Percentiles rank a stretch among this genome's conserved stretches.
Evolutionary conservation across 2,113 vertebrate species (phyloP).

Genomic region (Dipodomys spectabilis): DNA sequence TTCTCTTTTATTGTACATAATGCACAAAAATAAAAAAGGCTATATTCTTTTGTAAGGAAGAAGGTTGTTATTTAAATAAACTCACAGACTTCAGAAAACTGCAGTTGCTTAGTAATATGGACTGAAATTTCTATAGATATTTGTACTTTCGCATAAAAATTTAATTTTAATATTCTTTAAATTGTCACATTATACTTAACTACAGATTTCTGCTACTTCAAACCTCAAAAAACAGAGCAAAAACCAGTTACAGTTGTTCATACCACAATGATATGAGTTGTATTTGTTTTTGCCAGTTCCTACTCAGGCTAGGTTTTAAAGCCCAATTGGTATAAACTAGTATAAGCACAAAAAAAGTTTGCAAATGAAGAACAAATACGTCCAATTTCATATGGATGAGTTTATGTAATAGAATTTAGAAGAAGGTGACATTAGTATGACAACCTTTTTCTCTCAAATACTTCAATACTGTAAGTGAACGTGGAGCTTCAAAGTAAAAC

Average conservation of each 20-base stretch:
- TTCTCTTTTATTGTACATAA: constrained; percentile 80
- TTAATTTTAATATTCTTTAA: constrained; percentile 74
- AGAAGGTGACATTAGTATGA: constrained; percentile 43
- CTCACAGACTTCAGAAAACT: constrained; percentile 69
- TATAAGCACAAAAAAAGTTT: constrained; percentile 34
- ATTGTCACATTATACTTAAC: neutral
- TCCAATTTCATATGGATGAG: neutral
- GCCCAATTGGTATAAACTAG: constrained; percentile 61
- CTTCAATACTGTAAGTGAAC: constrained; percentile 77
- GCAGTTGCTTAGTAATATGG: constrained; percentile 61
- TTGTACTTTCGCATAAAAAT: constrained; percentile 23
- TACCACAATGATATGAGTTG: constrained; percentile 4
- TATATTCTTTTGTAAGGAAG: constrained; percentile 75
- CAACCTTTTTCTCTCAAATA: constrained; percentile 78
- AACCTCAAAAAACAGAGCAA: constrained; percentile 49
- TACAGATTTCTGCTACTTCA: neutral
- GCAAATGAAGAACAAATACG: constrained; percentile 30
- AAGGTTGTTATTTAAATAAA: constrained; percentile 75
- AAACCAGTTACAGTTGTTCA: neutral
- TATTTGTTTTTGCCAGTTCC: constrained; percentile 23
- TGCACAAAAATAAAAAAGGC: constrained; percentile 79
- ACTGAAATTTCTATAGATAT: constrained; percentile 69
- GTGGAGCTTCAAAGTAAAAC: constrained; percentile 70
- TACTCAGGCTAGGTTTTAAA: constrained; percentile 75
- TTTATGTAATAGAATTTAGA: constrained; percentile 50